These are phyloP conservation scores for Spodoptera litura DNA, from an alignment of 1,140 invertebrate species.

Conservation along the genomic window DNA sequence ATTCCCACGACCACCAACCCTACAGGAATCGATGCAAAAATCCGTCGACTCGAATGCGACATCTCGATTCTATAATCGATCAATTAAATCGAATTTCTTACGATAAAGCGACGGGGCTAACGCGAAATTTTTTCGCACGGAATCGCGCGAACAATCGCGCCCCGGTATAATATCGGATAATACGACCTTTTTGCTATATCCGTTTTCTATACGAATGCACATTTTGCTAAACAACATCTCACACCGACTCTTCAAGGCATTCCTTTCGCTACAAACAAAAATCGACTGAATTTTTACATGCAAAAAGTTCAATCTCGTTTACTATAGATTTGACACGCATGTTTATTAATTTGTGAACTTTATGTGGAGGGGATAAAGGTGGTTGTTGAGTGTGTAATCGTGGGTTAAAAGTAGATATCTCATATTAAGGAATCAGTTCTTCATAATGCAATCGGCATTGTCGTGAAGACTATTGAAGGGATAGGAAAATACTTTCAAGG, in stretches of 20 bases:
- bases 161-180: constrained; percentile 69
- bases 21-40: constrained; percentile 51
- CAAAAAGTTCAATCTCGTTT: constrained; percentile 48
- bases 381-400: constrained; percentile 43
- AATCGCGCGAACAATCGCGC: constrained; percentile 67
- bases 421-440: constrained; percentile 69
- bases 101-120: constrained; percentile 52
- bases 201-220: constrained; percentile 78
- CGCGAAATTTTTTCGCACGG: constrained; percentile 67
- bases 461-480: constrained; percentile 68
- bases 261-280: constrained; percentile 59
- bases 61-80: constrained; percentile 61
- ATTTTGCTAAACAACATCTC: constrained; percentile 75
- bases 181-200: constrained; percentile 66
- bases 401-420: constrained; percentile 48
- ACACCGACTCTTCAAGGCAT: constrained; percentile 61
- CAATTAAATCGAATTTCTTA: constrained; percentile 65
- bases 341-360: constrained; percentile 40
- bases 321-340: background rate
- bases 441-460: constrained; percentile 78
- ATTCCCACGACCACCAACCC: constrained; percentile 6
- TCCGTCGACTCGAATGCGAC: constrained; percentile 19
- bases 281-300: constrained; percentile 36
- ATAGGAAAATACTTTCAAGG: constrained; percentile 73
- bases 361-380: constrained; percentile 45